Percentiles rank a stretch among this genome's conserved stretches.
Evolutionary conservation across 2,888 invertebrate species (phyloP).

Genomic region (Amphipyra tragopoginis): DNA sequence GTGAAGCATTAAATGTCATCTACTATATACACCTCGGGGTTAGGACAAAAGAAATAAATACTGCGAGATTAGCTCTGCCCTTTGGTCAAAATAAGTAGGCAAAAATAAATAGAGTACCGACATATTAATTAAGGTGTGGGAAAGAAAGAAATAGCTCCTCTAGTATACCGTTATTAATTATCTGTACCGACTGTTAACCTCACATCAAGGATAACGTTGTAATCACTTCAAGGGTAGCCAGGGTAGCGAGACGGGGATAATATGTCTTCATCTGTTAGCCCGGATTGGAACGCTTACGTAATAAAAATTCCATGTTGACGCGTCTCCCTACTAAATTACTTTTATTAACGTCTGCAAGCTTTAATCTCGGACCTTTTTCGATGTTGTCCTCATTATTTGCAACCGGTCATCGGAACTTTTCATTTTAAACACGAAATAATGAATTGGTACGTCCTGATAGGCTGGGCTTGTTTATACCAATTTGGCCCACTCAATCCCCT

Average conservation of each 20-base stretch:
- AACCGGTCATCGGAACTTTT: slow-evolving; percentile 21
- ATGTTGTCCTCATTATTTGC: slow-evolving; percentile 45
- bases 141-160: slow-evolving; percentile 22
- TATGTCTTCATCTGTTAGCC: slow-evolving; percentile 74
- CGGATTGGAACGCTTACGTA: slow-evolving; percentile 65
- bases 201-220: slow-evolving; percentile 46
- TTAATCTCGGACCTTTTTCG: slow-evolving; percentile 65
- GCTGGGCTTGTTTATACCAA: slow-evolving; percentile 10
- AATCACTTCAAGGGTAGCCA: slow-evolving; percentile 48
- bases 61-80: not conserved
- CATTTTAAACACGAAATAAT: no score
- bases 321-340: slow-evolving; percentile 72
- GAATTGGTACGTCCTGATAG: not conserved
- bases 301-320: slow-evolving; percentile 76
- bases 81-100: slow-evolving; percentile 1
- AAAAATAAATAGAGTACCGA: slow-evolving; percentile 4
- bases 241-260: slow-evolving; percentile 55
- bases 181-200: slow-evolving; percentile 39
- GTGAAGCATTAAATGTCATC: not conserved
- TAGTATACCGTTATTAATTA: slow-evolving; percentile 43
- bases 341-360: slow-evolving; percentile 70
- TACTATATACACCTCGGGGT: not conserved
- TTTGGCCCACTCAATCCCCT: slow-evolving; percentile 28
- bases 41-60: slow-evolving; percentile 1
- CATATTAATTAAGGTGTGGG: slow-evolving; percentile 39